Percentiles rank a stretch among this genome's conserved stretches.
These are phyloP conservation scores for Saccostrea echinata DNA, from an alignment of 1,140 invertebrate genomes.

Conservation along the genomic window DNA sequence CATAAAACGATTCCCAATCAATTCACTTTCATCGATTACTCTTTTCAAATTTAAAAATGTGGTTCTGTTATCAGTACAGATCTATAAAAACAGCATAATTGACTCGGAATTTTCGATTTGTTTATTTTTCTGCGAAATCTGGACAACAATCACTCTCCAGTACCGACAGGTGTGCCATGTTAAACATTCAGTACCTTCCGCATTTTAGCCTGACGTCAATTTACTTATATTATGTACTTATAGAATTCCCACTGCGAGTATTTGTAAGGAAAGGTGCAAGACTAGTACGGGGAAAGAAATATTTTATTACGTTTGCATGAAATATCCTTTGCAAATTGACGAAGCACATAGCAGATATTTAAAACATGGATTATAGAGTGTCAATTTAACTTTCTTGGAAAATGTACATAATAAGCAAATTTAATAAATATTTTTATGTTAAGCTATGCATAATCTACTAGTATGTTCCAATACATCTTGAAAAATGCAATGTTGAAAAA, in stretches of 20 bases:
- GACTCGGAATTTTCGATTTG: background rate
- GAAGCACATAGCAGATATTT: too few relatives aligned
- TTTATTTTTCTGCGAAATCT: conserved; percentile 11
- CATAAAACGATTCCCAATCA: background rate
- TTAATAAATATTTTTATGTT: too few relatives aligned
- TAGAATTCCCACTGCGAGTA: too few relatives aligned
- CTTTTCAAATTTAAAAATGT: conserved; percentile 5
- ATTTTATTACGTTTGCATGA: too few relatives aligned
- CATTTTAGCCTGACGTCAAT: background rate
- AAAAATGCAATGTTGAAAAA: too few relatives aligned
- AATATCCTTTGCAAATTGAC: too few relatives aligned
- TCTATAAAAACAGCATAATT: background rate
- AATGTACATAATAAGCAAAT: too few relatives aligned
- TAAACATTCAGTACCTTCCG: background rate
- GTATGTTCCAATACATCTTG: too few relatives aligned
- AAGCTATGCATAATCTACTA: too few relatives aligned
- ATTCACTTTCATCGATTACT: conserved; percentile 24
- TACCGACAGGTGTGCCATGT: background rate
- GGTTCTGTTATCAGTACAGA: conserved; percentile 19
- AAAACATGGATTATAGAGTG: too few relatives aligned
- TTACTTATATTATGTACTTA: background rate
- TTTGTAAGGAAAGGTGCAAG: background rate
- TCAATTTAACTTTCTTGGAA: too few relatives aligned
- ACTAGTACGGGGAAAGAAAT: background rate
- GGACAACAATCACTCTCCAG: background rate